Conservation (phyloP, 2,797 vertebrate genomes). For the Spatula versicolor region DNA sequence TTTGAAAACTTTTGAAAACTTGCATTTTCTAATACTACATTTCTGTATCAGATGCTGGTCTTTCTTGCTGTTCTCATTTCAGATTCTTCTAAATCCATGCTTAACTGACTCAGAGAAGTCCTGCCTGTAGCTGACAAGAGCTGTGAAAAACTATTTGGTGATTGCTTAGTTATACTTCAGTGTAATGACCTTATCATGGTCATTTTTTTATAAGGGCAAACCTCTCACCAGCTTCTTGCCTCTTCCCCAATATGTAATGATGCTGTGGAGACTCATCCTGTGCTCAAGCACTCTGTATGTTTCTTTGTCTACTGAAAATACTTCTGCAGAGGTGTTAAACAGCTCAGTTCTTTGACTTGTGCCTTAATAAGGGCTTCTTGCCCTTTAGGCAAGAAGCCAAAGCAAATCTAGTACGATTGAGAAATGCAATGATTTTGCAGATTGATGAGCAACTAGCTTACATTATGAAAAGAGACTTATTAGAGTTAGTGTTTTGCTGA, state of each 20-base stretch:
- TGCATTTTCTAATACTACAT: background rate
- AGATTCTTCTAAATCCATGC: background rate
- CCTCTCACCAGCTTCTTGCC: background rate
- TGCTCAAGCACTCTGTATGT: background rate
- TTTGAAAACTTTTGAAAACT: background rate
- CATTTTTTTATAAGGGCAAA: background rate
- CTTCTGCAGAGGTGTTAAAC: background rate
- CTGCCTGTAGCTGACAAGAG: background rate
- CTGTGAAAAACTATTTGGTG: background rate
- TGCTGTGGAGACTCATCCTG: background rate
- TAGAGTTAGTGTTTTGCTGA: slow-evolving; percentile 56
- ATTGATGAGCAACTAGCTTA: background rate
- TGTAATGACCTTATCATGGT: background rate
- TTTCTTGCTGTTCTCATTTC: background rate
- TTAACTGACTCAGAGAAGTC: background rate
- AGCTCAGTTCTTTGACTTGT: background rate
- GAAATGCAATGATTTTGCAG: background rate
- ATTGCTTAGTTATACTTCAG: background rate
- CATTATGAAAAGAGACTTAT: background rate
- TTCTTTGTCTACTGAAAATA: background rate
- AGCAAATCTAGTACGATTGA: background rate
- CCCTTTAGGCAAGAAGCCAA: background rate
- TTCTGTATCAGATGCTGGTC: background rate
- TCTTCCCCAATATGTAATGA: background rate
- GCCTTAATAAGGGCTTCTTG: background rate